Evolutionary conservation across 2,797 vertebrate genomes (phyloP), one percentile per base, ranked within the genome.

Genomic region (Tenualosa ilisha): DNA sequence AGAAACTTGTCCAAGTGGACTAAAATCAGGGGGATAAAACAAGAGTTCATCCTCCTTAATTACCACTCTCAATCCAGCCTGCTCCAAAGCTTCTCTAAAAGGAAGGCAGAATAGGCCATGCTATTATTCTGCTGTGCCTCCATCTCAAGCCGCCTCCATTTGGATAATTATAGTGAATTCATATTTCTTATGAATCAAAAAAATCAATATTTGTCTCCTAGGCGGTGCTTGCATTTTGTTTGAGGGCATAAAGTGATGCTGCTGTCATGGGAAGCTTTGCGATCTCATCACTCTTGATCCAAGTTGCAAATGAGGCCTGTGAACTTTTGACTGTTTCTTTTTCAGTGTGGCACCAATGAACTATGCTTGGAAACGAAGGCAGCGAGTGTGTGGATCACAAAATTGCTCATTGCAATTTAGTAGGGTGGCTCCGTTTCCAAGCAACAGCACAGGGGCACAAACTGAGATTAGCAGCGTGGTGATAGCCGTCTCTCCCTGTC

Each of bases 391-490:
- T 84, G 86, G 89, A 89, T 88, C 84, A 85, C 81, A 75, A 87
- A 88, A 89, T 83, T 86, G 85, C 89, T 93, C 89, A 94, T 93
- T 92, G 90, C 88, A 90, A 89, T 86, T 83, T 83, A 86, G 20
- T 59, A 82, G 51, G 26, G 31, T 87, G 87, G 88, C 87, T 68
- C 61, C 3, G 91, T 92, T 89, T 90, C 93, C 86, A 92, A 87
- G 92, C 91, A 93, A 93, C 91, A 83, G 88, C 63, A 81, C 40
- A 53, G 68, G 83, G 82, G 26, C 85, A 63, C 81, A 0, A 13
- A 54, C 86, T 81, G 79, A 89, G 88, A 87, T 86, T 61, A 88
- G 87, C 86, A 85, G 88, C 88, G 82, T 0, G 26, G 88, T 85
- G 81, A 22, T 79, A 51, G 50, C 83, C 15, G 49, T 89, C 37